These are phyloP conservation scores for Epinephelus moara DNA, from an alignment of 2,113 vertebrate genomes.

Conservation along the genomic window DNA sequence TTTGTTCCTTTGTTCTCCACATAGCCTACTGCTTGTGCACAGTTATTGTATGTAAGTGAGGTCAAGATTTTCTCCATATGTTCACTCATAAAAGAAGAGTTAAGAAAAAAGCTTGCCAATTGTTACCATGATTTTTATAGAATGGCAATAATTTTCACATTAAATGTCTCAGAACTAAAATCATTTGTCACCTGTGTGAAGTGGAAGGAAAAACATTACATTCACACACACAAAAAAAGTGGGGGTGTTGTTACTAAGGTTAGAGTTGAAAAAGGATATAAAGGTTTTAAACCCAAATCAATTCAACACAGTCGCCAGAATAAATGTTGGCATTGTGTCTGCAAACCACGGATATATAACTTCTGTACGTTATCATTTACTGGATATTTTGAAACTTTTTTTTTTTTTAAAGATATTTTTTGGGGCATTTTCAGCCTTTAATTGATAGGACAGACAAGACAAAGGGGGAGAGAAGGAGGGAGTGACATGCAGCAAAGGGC, in stretches of 20 bases:
- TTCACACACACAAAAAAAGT: background rate
- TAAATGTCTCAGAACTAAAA: slow-evolving; percentile 3
- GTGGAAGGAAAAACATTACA: background rate
- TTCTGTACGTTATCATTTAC: too few species aligned
- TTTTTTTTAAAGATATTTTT: too few species aligned
- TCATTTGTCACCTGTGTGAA: background rate
- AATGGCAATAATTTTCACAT: slow-evolving; percentile 11
- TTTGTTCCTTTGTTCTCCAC: background rate
- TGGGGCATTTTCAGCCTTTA: too few species aligned
- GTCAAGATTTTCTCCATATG: slow-evolving; percentile 33
- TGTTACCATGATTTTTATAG: background rate
- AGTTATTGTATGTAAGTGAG: slow-evolving; percentile 6
- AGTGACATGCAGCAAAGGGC: too few species aligned
- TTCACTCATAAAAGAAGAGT: slow-evolving; percentile 10
- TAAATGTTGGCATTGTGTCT: too few species aligned
- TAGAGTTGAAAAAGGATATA: too few species aligned
- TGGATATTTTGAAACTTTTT: too few species aligned
- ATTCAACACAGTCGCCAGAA: too few species aligned
- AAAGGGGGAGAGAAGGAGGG: too few species aligned
- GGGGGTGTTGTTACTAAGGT: background rate
- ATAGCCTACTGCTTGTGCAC: background rate
- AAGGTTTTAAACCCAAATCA: background rate
- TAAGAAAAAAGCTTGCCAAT: background rate
- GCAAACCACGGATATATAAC: too few species aligned
- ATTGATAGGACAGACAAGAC: too few species aligned